Percentiles rank a stretch among this genome's conserved stretches.
These are phyloP conservation scores for Speoplatyrhinus poulsoni DNA, from an alignment of 2,113 vertebrate species.

Conservation along the genomic window DNA sequence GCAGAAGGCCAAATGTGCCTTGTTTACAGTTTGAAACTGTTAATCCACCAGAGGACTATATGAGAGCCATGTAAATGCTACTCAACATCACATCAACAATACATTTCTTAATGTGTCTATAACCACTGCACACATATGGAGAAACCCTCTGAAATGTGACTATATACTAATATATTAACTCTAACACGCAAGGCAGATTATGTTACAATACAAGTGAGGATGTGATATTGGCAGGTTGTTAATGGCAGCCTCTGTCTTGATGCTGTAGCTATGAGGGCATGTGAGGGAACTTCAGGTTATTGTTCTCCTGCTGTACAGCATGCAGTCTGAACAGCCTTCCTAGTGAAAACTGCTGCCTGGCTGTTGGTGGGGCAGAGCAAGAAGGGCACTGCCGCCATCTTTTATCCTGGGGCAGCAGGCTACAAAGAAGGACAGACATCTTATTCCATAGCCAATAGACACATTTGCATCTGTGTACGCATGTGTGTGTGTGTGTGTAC, in stretches of 20 bases:
- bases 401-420: conserved; percentile 57
- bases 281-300: conserved; percentile 23
- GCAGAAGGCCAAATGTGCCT: conserved; percentile 78
- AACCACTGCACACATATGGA: conserved; percentile 15
- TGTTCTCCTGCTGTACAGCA: background rate
- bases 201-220: background rate
- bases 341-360: conserved; percentile 62
- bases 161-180: background rate
- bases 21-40: conserved; percentile 83
- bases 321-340: conserved; percentile 35
- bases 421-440: conserved; percentile 73
- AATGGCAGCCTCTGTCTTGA: background rate
- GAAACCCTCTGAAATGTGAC: conserved; percentile 16
- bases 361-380: conserved; percentile 30
- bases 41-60: conserved; percentile 82
- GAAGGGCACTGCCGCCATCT: conserved; percentile 23
- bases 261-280: background rate
- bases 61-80: too few species aligned
- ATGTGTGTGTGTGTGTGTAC: conserved; percentile 2
- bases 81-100: conserved; percentile 66
- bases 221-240: background rate
- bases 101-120: background rate
- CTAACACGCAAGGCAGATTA: background rate
- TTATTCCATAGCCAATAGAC: conserved; percentile 65
- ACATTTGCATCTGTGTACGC: conserved; percentile 59